phyloP scores from a whole-genome alignment of 2,888 invertebrate species.

The Tiliacea aurago region DNA sequence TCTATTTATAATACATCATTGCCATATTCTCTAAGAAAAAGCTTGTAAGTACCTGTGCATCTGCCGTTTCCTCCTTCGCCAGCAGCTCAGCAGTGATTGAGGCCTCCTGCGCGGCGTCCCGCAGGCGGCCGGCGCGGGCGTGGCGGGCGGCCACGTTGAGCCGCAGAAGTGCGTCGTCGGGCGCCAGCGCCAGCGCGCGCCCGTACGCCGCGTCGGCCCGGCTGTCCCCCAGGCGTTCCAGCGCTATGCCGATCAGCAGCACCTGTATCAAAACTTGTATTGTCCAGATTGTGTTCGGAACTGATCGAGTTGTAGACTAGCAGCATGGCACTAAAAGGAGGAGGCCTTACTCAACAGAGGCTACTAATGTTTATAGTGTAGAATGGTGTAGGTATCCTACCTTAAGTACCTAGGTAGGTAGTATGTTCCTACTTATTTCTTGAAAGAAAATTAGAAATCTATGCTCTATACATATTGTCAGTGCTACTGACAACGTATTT shows the following conservation, averaged over 20 bases:
- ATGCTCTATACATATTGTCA: background rate
- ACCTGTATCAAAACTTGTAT: constrained; percentile 70
- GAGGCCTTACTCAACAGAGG: background rate
- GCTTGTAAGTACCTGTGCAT: constrained; percentile 75
- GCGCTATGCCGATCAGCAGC: constrained; percentile 82
- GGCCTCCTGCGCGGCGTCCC: constrained; percentile 77
- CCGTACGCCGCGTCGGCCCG: constrained; percentile 84
- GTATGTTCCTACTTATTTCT: background rate
- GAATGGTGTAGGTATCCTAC: background rate
- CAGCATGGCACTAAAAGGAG: background rate
- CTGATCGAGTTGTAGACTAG: too few relatives aligned
- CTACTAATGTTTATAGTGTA: background rate
- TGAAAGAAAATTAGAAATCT: background rate
- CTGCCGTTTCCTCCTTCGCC: constrained; percentile 72
- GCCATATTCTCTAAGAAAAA: too few relatives aligned
- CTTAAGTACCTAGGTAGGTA: background rate
- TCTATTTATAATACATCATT: too few relatives aligned
- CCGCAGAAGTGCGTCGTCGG: constrained; percentile 79
- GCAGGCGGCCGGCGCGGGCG: constrained; percentile 77
- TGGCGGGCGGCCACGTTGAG: constrained; percentile 83
- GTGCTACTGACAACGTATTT: background rate
- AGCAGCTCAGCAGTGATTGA: constrained; percentile 71
- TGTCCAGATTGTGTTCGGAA: background rate
- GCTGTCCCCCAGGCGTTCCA: constrained; percentile 82
- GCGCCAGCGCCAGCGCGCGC: constrained; percentile 77